A percentile compares a stretch with the other conserved stretches of the same genome.
Evolutionary conservation across 2,888 invertebrate species (phyloP).

Genomic region (Eristalinus aeneus): DNA sequence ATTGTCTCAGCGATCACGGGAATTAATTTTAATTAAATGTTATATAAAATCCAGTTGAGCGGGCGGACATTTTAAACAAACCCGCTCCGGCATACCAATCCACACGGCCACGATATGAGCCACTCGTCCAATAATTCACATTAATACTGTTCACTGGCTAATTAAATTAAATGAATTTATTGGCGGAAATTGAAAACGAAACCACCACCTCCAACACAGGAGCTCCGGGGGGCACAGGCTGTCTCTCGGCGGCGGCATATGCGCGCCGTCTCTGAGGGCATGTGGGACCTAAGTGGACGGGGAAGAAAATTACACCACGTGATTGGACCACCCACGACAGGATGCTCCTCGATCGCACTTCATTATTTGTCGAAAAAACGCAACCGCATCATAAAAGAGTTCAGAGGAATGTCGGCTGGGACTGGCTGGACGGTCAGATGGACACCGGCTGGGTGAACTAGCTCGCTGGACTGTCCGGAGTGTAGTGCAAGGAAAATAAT

Average conservation of each 20-base stretch:
- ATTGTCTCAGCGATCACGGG: slow-evolving; percentile 31
- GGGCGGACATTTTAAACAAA: slow-evolving; percentile 2
- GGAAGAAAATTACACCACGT: neutral
- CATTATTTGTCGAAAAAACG: slow-evolving; percentile 39
- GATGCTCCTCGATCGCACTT: slow-evolving; percentile 38
- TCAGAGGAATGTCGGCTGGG: neutral
- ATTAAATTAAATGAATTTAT: slow-evolving; percentile 71
- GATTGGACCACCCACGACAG: neutral
- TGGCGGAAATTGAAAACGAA: slow-evolving; percentile 70
- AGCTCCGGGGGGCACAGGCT: neutral
- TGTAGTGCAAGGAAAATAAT: slow-evolving; percentile 17
- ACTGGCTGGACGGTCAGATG: neutral
- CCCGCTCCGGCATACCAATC: no score
- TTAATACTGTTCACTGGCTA: slow-evolving; percentile 66
- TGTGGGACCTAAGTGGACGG: slow-evolving; percentile 21
- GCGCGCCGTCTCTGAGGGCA: neutral
- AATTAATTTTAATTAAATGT: slow-evolving; percentile 62
- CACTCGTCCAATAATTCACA: slow-evolving; percentile 62
- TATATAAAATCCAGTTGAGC: slow-evolving; percentile 38
- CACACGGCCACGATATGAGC: slow-evolving; percentile 23
- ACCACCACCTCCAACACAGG: slow-evolving; percentile 32
- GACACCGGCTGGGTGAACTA: neutral
- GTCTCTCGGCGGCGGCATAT: neutral
- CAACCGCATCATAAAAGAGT: slow-evolving; percentile 43
- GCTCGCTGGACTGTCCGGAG: neutral